phyloP scores from a whole-genome alignment of 2,888 invertebrate species.

The Leptinotarsa juncta region DNA sequence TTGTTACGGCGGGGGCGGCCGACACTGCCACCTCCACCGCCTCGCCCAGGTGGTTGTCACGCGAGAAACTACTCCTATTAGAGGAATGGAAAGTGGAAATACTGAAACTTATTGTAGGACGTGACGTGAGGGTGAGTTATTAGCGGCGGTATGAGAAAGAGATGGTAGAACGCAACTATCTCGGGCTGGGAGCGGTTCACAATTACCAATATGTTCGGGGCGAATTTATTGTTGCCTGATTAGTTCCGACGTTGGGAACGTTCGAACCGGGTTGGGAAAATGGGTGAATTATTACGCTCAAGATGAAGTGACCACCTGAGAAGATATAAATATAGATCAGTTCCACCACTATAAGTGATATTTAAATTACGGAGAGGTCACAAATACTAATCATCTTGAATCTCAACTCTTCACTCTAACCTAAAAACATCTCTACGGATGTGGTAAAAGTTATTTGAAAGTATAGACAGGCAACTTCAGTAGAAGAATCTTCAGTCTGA shows the following conservation, averaged over 20 bases:
- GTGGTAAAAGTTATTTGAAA: no score
- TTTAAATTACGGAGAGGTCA: not conserved
- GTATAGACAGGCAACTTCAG: no score
- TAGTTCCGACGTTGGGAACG: not conserved
- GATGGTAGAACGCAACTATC: not conserved
- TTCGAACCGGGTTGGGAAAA: not conserved
- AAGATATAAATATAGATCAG: not conserved
- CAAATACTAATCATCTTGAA: no score
- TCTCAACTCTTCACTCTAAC: no score
- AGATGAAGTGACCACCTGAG: not conserved
- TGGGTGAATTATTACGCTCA: not conserved
- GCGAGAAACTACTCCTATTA: conserved; percentile 14
- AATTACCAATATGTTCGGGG: not conserved
- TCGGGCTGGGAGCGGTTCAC: not conserved
- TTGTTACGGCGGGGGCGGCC: not conserved
- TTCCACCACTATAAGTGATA: not conserved
- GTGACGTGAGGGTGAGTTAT: conserved; percentile 5
- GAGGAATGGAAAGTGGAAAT: conserved; percentile 10
- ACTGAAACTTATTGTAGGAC: conserved; percentile 8
- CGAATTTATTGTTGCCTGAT: conserved; percentile 10
- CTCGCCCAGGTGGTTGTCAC: conserved; percentile 15
- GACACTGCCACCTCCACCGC: not conserved
- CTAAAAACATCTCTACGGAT: no score
- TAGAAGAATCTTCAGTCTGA: no score
- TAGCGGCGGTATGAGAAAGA: not conserved